Conservation (phyloP, 2,888 invertebrate genomes). For the Meghimatium bilineatum region DNA sequence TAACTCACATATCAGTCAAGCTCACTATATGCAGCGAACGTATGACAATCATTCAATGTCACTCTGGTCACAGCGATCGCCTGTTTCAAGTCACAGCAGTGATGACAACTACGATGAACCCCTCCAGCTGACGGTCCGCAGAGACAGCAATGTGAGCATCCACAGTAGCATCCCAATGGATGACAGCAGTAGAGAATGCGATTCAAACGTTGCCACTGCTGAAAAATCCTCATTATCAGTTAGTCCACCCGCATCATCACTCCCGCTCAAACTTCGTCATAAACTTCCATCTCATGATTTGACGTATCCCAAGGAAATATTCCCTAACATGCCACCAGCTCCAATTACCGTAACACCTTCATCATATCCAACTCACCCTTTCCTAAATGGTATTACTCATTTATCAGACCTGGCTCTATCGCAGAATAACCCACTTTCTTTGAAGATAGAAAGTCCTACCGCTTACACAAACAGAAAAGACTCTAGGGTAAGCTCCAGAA, state of each 20-base stretch:
- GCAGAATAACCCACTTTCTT: conserved; percentile 61
- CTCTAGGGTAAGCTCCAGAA: conserved; percentile 19
- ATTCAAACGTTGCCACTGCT: conserved; percentile 30
- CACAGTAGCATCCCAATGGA: conserved; percentile 27
- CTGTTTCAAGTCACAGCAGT: conserved; percentile 53
- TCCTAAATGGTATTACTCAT: conserved; percentile 68
- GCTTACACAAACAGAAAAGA: conserved; percentile 21
- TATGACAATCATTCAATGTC: conserved; percentile 32
- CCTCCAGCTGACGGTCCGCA: conserved; percentile 56
- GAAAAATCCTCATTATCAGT: conserved; percentile 41
- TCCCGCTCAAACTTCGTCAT: conserved; percentile 70
- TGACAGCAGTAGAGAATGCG: conserved; percentile 37
- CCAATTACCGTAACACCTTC: conserved; percentile 31
- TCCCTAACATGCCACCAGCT: conserved; percentile 27
- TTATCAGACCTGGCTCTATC: conserved; percentile 69
- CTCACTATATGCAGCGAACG: conserved; percentile 35
- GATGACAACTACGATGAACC: conserved; percentile 56
- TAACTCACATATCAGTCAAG: conserved; percentile 10
- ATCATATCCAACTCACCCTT: conserved; percentile 51
- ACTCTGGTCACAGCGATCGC: conserved; percentile 47
- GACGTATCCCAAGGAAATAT: conserved; percentile 42
- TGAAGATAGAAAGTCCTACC: conserved; percentile 53
- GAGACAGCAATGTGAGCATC: conserved; percentile 45
- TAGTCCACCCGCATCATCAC: conserved; percentile 59
- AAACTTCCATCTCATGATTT: conserved; percentile 55